These are phyloP conservation scores for Onychostoma macrolepis DNA, from an alignment of 2,113 vertebrate species.

Conservation along the genomic window DNA sequence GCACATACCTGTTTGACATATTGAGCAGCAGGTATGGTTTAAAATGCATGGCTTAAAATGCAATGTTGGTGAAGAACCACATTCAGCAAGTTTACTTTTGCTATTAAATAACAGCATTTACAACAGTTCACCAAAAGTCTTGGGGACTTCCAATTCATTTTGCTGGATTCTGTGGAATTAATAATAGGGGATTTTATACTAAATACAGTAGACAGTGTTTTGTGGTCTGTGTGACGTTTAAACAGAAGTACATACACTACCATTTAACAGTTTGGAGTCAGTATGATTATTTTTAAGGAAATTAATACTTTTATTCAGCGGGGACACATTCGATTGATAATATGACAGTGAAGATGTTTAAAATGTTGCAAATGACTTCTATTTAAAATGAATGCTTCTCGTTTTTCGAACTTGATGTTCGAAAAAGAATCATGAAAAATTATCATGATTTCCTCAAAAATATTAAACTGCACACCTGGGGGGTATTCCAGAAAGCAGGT, in stretches of 20 bases:
- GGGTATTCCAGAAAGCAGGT: too few relatives aligned
- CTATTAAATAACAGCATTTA: neutral
- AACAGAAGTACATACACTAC: neutral
- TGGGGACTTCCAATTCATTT: neutral
- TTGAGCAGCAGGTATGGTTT: neutral
- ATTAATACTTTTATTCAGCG: neutral
- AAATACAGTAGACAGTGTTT: neutral
- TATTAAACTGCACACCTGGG: neutral
- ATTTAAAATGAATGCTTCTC: neutral
- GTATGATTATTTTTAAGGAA: neutral
- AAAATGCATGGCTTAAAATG: neutral
- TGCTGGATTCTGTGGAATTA: neutral
- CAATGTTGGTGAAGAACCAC: too few relatives aligned
- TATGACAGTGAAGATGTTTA: neutral
- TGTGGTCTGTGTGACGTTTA: neutral
- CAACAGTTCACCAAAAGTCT: neutral
- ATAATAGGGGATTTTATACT: neutral
- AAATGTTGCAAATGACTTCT: neutral
- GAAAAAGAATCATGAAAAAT: neutral
- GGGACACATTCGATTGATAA: neutral
- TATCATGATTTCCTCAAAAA: neutral
- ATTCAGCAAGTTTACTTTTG: neutral
- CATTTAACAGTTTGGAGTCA: neutral
- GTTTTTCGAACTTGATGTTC: neutral
- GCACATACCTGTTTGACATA: neutral